phyloP scores from a whole-genome alignment of 2,113 vertebrate genomes.

The Eptesicus fuscus region DNA sequence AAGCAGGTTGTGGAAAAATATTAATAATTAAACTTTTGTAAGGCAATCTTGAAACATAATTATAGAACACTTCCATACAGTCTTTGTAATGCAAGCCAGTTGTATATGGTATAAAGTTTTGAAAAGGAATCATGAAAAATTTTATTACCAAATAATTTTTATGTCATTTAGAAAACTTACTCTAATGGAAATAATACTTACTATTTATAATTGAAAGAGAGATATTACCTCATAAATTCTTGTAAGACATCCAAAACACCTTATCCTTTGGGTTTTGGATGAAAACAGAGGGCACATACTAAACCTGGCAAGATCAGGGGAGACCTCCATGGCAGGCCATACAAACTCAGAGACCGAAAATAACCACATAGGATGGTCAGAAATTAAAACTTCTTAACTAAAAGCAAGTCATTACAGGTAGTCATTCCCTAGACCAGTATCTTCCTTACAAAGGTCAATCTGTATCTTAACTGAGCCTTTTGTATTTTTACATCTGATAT shows the following conservation, averaged over 20 bases:
- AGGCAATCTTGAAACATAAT: neutral
- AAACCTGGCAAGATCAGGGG: too few relatives aligned
- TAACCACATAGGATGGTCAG: neutral
- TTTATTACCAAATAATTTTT: conserved; percentile 12
- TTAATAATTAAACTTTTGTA: neutral
- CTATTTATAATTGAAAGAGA: neutral
- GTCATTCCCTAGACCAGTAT: neutral
- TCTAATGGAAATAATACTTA: neutral
- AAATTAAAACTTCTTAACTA: neutral
- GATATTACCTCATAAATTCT: neutral
- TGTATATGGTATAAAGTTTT: neutral
- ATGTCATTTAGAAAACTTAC: neutral
- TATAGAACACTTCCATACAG: neutral
- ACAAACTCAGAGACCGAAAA: neutral
- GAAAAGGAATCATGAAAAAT: neutral
- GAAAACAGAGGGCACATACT: too few relatives aligned
- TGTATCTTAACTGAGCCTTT: neutral
- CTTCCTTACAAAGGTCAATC: neutral
- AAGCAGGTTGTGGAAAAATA: neutral
- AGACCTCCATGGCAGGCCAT: neutral
- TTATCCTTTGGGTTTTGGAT: neutral
- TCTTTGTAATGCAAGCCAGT: neutral
- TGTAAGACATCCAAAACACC: neutral
- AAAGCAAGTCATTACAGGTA: neutral
- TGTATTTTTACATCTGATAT: too few relatives aligned